Conservation (phyloP, 2,797 vertebrate species). For the Xiphophorus birchmanni region DNA sequence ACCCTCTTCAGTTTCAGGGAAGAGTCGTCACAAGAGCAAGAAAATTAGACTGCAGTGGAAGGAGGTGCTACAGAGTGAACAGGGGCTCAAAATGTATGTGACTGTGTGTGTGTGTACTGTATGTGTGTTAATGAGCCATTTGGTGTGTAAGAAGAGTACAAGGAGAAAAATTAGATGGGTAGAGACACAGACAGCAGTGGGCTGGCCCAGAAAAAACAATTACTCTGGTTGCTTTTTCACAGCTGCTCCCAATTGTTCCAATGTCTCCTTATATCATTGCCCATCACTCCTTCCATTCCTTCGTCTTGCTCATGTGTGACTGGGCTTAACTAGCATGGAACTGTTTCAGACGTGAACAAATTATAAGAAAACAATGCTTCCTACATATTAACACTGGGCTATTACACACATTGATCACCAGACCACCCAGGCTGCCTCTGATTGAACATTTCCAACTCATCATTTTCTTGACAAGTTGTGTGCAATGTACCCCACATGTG, state of each 20-base stretch:
- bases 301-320: not conserved
- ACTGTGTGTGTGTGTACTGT: not conserved
- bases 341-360: not conserved
- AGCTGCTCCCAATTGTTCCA: conserved; percentile 1
- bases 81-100: conserved; percentile 13
- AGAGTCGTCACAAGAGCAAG: not conserved
- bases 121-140: not conserved
- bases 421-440: not conserved
- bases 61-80: conserved; percentile 18
- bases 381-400: not conserved
- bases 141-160: not conserved
- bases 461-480: too few relatives aligned
- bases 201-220: not conserved
- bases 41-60: conserved; percentile 10
- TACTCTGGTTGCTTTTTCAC: not conserved
- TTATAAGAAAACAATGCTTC: not conserved
- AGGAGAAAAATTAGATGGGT: not conserved
- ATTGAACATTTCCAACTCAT: not conserved
- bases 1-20: not conserved
- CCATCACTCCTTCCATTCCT: not conserved
- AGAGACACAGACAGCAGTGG: not conserved
- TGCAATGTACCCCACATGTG: too few relatives aligned
- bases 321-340: not conserved
- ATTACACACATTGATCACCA: not conserved
- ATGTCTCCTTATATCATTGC: not conserved